A percentile compares a stretch with the other conserved stretches of the same genome.
phyloP scores from a whole-genome alignment of 2,113 vertebrate species.

The Aramus guarauna region DNA sequence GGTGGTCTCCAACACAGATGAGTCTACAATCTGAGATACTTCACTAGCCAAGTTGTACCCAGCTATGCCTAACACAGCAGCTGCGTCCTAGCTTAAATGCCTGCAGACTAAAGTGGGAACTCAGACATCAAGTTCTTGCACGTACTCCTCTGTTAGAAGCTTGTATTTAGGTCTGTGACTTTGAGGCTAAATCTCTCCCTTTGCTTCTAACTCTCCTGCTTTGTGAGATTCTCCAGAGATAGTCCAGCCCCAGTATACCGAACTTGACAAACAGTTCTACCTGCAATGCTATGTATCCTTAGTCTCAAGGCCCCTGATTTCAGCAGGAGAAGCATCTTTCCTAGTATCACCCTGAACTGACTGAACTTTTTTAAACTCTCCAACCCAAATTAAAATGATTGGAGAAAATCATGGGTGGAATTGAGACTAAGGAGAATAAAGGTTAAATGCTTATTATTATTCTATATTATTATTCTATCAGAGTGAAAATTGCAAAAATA shows the following conservation, averaged over 20 bases:
- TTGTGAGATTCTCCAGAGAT: background rate
- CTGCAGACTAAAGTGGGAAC: background rate
- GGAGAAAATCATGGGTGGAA: background rate
- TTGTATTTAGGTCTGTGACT: background rate
- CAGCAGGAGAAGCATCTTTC: background rate
- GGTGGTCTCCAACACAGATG: background rate
- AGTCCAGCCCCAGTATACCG: background rate
- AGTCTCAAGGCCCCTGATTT: background rate
- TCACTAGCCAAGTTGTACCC: background rate
- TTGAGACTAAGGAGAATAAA: background rate
- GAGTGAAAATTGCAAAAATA: background rate
- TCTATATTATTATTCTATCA: background rate
- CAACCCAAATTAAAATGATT: background rate
- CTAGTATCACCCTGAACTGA: background rate
- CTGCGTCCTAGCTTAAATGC: background rate
- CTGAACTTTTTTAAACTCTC: background rate
- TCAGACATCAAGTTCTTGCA: background rate
- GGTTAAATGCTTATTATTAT: background rate
- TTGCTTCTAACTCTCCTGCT: background rate
- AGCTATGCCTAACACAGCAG: accelerated
- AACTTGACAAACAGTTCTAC: background rate
- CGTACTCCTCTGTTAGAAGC: background rate
- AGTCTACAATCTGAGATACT: background rate
- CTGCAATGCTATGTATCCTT: too few relatives aligned
- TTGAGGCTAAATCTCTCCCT: background rate